phyloP scores from a whole-genome alignment of 2,797 vertebrate genomes.

The Pseudochromis fuscus region DNA sequence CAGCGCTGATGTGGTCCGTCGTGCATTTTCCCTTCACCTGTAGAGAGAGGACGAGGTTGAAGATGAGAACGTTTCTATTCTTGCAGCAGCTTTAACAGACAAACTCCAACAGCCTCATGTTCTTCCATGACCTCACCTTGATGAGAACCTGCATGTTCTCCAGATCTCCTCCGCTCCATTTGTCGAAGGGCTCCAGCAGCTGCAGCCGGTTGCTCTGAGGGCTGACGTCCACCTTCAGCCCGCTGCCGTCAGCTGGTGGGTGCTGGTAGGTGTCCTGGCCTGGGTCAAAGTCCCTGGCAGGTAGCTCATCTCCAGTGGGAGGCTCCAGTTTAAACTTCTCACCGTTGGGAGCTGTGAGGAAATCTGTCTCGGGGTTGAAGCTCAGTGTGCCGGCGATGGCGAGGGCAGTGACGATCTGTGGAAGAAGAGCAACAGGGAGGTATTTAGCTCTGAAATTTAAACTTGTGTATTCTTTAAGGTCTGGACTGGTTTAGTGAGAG shows the following conservation, averaged over 20 bases:
- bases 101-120: neutral
- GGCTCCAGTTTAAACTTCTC: constrained; percentile 93
- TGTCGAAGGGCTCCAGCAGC: constrained; percentile 94
- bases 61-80: neutral
- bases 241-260: constrained; percentile 87
- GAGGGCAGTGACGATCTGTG: constrained; percentile 91
- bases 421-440: neutral
- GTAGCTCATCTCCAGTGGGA: constrained; percentile 93
- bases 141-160: constrained; percentile 93
- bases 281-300: constrained; percentile 91
- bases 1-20: constrained; percentile 97
- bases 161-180: constrained; percentile 90
- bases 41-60: constrained; percentile 67
- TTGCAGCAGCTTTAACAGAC: neutral
- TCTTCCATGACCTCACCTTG: constrained; percentile 85
- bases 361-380: constrained; percentile 95
- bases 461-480: neutral
- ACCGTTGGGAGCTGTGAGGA: constrained; percentile 89
- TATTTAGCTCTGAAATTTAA: neutral
- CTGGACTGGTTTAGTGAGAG: neutral
- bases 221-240: constrained; percentile 87
- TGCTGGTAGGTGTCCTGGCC: constrained; percentile 98
- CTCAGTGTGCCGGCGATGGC: constrained; percentile 93
- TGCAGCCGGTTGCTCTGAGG: constrained; percentile 94
- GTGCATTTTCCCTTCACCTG: constrained; percentile 98